Conservation (phyloP, 2,797 vertebrate species). For the Hydrocynus forskahlii region DNA sequence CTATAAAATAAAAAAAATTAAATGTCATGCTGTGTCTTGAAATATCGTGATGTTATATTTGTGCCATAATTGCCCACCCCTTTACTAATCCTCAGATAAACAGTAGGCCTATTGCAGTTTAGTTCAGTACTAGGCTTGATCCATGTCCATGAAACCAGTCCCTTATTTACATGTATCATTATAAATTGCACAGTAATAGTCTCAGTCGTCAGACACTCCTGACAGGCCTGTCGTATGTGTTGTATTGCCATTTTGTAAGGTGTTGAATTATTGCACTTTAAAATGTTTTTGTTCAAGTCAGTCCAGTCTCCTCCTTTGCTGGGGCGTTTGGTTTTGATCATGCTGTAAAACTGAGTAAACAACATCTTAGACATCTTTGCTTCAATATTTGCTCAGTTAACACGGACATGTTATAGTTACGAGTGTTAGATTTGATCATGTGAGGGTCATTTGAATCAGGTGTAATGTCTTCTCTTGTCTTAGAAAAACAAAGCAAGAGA, state of each 20-base stretch:
- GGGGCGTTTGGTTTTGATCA: slow-evolving; percentile 18
- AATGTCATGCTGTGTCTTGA: too few species aligned
- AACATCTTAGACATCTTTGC: slow-evolving; percentile 20
- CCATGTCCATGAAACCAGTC: too few species aligned
- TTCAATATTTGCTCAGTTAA: slow-evolving; percentile 54
- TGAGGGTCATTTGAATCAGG: slow-evolving; percentile 3
- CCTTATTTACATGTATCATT: too few species aligned
- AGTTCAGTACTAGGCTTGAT: too few species aligned
- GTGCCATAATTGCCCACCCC: too few species aligned
- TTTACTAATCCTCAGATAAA: too few species aligned
- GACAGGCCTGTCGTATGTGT: not conserved
- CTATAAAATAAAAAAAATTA: too few species aligned
- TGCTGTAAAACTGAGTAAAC: slow-evolving; percentile 50
- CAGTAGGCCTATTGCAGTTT: too few species aligned
- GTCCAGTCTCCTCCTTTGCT: not conserved
- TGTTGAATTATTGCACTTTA: not conserved
- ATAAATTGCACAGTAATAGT: too few species aligned
- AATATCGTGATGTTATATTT: too few species aligned
- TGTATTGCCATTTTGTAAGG: not conserved
- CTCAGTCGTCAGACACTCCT: too few species aligned
- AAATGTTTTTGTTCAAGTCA: not conserved
- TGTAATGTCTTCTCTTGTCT: not conserved
- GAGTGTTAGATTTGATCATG: slow-evolving; percentile 30
- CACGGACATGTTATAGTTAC: slow-evolving; percentile 11
- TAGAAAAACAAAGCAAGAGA: not conserved